A percentile compares a stretch with the other conserved stretches of the same genome.
These are phyloP conservation scores for Falco peregrinus DNA, from an alignment of 2,797 vertebrate species.

Conservation along the genomic window DNA sequence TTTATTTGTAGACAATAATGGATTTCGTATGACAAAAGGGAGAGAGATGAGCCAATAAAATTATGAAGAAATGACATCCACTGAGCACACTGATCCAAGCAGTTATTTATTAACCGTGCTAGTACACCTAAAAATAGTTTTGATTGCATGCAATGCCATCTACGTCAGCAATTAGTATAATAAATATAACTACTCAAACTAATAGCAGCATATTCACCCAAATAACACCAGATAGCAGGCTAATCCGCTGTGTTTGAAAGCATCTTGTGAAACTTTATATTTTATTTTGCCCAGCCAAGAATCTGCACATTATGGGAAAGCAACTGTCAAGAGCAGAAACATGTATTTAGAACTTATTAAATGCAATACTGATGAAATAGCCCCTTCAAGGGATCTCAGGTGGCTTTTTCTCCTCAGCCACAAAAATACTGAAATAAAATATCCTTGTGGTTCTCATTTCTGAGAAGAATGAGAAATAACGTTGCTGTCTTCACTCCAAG, in stretches of 20 bases:
- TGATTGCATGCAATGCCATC: not conserved
- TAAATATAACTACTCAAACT: not conserved
- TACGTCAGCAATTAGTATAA: slow-evolving; percentile 3
- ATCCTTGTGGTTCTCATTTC: not conserved
- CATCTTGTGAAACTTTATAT: not conserved
- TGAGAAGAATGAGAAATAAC: not conserved
- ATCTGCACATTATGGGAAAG: not conserved
- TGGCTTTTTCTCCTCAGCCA: not conserved
- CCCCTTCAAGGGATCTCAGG: not conserved
- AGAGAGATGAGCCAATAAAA: slow-evolving; percentile 32
- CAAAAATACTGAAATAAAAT: not conserved
- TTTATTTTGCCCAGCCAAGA: not conserved
- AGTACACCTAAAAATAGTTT: slow-evolving; percentile 22
- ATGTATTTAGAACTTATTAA: not conserved
- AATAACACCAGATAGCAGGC: not conserved
- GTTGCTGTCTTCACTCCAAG: not conserved
- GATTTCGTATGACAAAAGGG: not conserved
- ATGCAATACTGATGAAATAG: not conserved
- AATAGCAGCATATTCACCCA: not conserved
- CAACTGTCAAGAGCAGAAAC: not conserved
- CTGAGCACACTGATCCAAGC: not conserved
- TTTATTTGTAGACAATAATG: not conserved
- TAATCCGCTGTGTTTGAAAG: not conserved
- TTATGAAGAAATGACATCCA: slow-evolving; percentile 22
- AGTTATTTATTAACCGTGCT: not conserved